Base-by-base conservation (phyloP, 2,888 invertebrate species). In the Pyrrhia umbra region DNA sequence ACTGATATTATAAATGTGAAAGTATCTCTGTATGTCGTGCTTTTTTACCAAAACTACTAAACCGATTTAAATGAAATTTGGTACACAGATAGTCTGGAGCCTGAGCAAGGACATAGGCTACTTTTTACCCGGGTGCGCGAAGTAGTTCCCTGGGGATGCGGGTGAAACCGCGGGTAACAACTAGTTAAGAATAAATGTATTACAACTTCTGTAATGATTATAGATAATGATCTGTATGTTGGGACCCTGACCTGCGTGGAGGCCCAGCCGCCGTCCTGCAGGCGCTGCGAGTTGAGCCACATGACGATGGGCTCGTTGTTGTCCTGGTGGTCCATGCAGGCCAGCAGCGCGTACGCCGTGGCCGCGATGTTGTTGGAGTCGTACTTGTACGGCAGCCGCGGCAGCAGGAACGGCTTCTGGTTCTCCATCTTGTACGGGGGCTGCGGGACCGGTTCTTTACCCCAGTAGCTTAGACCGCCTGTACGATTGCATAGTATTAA, bases 331-430 rank as follows among this genome's bases (percentile, higher is more conserved):
- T 97, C 97, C 69, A 98, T 98, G 86, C 98, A 98, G 0, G 98
- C 97, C 80, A 99, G 94, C 50, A 99, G 92, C 0, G 98, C 99
- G 88, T 98, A 99, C 0, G 99, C 97, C 0, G 99, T 99, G 0
- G 99, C 97, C 85, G 98, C 98, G 46, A 99, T 97, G 88, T 99
- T 99, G 86, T 97, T 97, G 0, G 98, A 96, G 92, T 99, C 99
- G 88, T 97, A 98, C 79, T 96, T 96, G 89, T 98, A 98, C 0
- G 98, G 98, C 63, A 98, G 93, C 0, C 99, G 96, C 0, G 99
- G 98, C 67, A 98, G 92, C 0, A 98, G 95, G 96, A 98, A 99
- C 6, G 98, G 98, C 86, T 98, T 97, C 86, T 98, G 98, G 93
- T 98, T 98, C 93, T 98, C 98, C 83, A 97, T 95, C 91, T 98